These are phyloP conservation scores for Mythimna albipuncta DNA, from an alignment of 2,888 invertebrate genomes.

Conservation along the genomic window DNA sequence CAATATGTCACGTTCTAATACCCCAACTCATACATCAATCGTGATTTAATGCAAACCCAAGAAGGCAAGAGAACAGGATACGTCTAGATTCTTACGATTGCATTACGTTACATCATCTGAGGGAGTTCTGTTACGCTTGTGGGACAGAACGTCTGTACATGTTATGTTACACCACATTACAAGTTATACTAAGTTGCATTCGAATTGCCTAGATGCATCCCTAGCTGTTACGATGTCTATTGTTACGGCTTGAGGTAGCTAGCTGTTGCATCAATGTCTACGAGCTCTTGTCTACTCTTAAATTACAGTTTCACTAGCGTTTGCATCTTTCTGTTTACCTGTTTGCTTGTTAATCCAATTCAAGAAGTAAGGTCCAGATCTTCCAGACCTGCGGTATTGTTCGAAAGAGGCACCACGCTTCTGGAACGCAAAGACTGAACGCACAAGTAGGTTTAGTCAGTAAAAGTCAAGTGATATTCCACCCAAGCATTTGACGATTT, in stretches of 20 bases:
- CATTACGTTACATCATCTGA: slow-evolving; percentile 53
- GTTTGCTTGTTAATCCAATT: background rate
- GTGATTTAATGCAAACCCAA: slow-evolving; percentile 45
- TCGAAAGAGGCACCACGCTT: too few species aligned
- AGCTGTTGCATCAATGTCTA: slow-evolving; percentile 21
- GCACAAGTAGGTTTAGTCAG: too few species aligned
- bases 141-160: slow-evolving; percentile 38
- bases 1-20: slow-evolving; percentile 31
- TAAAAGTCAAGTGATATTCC: too few species aligned
- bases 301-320: background rate
- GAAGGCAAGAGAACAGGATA: slow-evolving; percentile 53
- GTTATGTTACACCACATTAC: slow-evolving; percentile 53
- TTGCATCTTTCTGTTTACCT: background rate
- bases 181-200: slow-evolving; percentile 36
- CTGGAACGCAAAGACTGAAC: too few species aligned
- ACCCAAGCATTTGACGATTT: too few species aligned
- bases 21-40: slow-evolving; percentile 13
- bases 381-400: too few species aligned
- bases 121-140: slow-evolving; percentile 57
- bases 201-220: slow-evolving; percentile 29
- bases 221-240: slow-evolving; percentile 28
- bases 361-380: background rate
- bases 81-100: slow-evolving; percentile 53
- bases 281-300: background rate
- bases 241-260: slow-evolving; percentile 26